phyloP scores from a whole-genome alignment of 2,113 vertebrate species.

The Isichthys henryi region DNA sequence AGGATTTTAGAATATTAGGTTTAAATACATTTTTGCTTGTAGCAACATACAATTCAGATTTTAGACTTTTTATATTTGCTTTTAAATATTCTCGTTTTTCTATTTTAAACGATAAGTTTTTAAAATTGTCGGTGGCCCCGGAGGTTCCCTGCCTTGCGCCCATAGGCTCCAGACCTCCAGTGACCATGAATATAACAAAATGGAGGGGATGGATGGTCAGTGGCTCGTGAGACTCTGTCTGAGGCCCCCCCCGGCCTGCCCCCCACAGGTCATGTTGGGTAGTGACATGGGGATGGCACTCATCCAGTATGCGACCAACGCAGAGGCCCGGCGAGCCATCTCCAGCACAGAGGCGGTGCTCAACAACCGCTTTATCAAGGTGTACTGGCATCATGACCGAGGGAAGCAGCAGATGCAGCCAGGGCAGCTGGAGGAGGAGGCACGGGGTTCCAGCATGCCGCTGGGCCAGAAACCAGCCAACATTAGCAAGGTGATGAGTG shows the following conservation, averaged over 20 bases:
- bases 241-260: no score
- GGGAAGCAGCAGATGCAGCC: slow-evolving; percentile 61
- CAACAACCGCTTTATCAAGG: slow-evolving; percentile 90
- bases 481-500: neutral
- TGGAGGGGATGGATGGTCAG: neutral
- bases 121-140: neutral
- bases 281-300: slow-evolving; percentile 87
- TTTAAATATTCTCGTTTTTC: neutral
- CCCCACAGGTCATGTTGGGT: slow-evolving; percentile 83
- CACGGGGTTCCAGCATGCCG: neutral
- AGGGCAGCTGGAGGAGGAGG: neutral
- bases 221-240: neutral
- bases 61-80: neutral
- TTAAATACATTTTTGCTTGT: neutral
- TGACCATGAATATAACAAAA: neutral
- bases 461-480: neutral
- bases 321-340: slow-evolving; percentile 86
- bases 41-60: neutral
- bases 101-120: neutral
- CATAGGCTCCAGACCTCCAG: no score
- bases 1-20: neutral
- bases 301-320: slow-evolving; percentile 85
- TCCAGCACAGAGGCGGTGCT: slow-evolving; percentile 89
- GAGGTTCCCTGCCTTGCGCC: neutral
- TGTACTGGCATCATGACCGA: slow-evolving; percentile 85